Conservation (phyloP, 2,888 invertebrate genomes). For the Cordilura impudica region DNA sequence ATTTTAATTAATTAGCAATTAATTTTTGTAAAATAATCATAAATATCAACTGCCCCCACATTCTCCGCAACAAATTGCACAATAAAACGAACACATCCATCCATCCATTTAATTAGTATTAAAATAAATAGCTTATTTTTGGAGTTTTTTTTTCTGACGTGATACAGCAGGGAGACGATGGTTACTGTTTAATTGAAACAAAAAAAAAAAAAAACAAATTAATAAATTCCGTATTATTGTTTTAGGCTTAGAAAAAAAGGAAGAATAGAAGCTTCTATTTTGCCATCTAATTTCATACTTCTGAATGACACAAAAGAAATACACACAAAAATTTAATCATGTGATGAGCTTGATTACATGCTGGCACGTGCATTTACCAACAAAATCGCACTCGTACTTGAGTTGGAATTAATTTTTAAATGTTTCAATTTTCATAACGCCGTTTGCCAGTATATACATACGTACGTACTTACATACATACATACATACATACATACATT, state of each 20-base stretch:
- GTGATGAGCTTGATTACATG: conserved; percentile 54
- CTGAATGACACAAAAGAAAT: neutral
- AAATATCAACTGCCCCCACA: no score
- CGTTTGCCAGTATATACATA: neutral
- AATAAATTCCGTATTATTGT: neutral
- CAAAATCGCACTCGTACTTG: conserved; percentile 45
- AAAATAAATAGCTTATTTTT: conserved; percentile 49
- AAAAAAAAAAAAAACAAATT: no score
- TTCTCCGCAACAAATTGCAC: conserved; percentile 23
- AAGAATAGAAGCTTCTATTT: neutral
- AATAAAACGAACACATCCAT: no score
- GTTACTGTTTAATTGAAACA: conserved; percentile 40
- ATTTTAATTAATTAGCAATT: no score
- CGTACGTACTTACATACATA: no score
- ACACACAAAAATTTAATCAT: conserved; percentile 37
- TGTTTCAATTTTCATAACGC: conserved; percentile 57
- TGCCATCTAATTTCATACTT: neutral
- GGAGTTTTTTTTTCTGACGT: neutral
- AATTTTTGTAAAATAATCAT: no score
- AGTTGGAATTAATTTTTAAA: conserved; percentile 60
- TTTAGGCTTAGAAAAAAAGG: neutral
- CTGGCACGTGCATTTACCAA: conserved; percentile 51
- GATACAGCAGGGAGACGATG: neutral
- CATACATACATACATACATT: no score
- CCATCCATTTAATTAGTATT: conserved; percentile 49